Evolutionary conservation across 2,797 vertebrate genomes (phyloP), one percentile per base, ranked within the genome.

Genomic region (Ptychobarbus kaznakovi): DNA sequence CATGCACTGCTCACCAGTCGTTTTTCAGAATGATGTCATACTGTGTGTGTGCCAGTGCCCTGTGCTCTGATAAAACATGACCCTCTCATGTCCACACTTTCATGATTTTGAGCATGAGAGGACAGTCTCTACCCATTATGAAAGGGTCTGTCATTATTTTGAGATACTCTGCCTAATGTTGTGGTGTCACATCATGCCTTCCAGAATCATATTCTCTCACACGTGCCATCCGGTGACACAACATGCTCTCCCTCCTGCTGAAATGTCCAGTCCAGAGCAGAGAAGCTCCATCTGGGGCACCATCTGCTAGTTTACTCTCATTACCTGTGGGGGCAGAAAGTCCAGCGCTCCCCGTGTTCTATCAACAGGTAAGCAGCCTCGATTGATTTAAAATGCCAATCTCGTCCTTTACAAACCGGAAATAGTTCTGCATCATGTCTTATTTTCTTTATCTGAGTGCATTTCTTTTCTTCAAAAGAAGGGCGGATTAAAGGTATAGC

Each of bases 11-110:
- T 78, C 56, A 18, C 58, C 51, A 42, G 53, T 61, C n/a, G 35
- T 77, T 38, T 3, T 28, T 46, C 77, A 66, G 42, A 49, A 74
- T 38, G 56, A 82, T 84, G 63, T 22, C 42, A 46, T 72, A 28
- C 70, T 66, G 35, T 46, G 22, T 69, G 46, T 70, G 32, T 1
- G n/a, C 42, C 13, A 22, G 63, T 69, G 79, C 80, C 70, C 56
- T 46, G 40, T 61, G 73, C 35, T 49, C 79, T 63, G 77, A 85
- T 83, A 87, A 51, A 80, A 79, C 75, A 46, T 38, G 83, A 87
- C 83, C 80, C 83, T 86, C 80, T 87, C 80, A 86, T 46, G 69
- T 83, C 83, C 44, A 80, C 66, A 73, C 78, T 84, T 85, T 81
- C 65, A 66, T 82, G 80, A 53, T 87, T 87, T 77, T 28, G 40